Evolutionary conservation across 2,113 vertebrate genomes (phyloP).

Genomic region (Rana temporaria): DNA sequence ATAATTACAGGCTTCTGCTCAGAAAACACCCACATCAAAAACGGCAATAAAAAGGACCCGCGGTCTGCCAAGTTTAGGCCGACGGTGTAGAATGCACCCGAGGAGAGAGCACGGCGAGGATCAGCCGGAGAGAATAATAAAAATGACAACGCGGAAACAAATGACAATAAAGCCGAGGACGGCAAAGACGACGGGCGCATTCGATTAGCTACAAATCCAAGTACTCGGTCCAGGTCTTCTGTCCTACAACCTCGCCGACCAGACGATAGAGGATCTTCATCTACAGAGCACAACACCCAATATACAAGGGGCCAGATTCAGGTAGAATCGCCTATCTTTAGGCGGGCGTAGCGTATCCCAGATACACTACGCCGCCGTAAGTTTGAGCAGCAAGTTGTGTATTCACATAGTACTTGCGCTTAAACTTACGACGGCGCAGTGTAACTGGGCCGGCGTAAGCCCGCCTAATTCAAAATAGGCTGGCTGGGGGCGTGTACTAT

Average conservation of each 20-base stretch:
- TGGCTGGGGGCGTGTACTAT: too few relatives aligned
- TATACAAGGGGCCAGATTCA: too few relatives aligned
- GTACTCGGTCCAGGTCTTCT: constrained; percentile 49
- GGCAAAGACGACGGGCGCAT: constrained; percentile 2
- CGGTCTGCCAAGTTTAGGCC: constrained; percentile 72
- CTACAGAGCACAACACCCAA: too few relatives aligned
- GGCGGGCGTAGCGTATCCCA: too few relatives aligned
- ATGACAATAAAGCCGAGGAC: constrained; percentile 63
- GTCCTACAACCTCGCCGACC: not conserved
- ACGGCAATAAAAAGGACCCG: constrained; percentile 74
- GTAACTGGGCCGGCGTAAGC: too few relatives aligned
- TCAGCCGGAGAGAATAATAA: constrained; percentile 74
- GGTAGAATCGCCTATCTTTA: too few relatives aligned
- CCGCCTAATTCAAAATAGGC: too few relatives aligned
- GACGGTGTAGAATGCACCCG: constrained; percentile 70
- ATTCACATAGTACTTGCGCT: too few relatives aligned
- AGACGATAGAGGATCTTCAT: too few relatives aligned
- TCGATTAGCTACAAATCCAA: constrained; percentile 64
- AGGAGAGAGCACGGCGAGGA: constrained; percentile 70
- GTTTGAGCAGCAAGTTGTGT: too few relatives aligned
- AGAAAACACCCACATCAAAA: constrained; percentile 76
- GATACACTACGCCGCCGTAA: too few relatives aligned
- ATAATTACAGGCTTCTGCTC: constrained; percentile 87
- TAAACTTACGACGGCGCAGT: too few relatives aligned
- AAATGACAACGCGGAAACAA: constrained; percentile 74